Base-by-base conservation (phyloP, 2,888 invertebrate species). In the Panopea generosa region DNA sequence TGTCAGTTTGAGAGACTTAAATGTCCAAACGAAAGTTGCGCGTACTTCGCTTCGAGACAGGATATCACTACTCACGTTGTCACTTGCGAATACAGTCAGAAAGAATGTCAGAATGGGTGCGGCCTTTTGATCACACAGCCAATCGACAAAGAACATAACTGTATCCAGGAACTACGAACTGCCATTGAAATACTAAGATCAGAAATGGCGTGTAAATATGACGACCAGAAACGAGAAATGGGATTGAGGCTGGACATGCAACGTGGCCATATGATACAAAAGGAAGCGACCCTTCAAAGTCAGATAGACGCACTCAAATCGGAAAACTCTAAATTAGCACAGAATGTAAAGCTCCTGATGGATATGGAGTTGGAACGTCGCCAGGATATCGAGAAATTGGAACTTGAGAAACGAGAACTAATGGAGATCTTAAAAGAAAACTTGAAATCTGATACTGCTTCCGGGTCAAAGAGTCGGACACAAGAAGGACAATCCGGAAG, bases 171-270 rank as follows among this genome's bases (percentile, higher is more conserved):
- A 65, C 83, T 90, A 6, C 75, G 85, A 27, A 85, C 86, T 0
- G 53, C 83, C 6, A 74, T 89, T 14, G 89, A 90, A 47, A 66
- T 87, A 24, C 72, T 89, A 56, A 71, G 90, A 47, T 84, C 86
- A 14, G 90, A 90, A 67, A 86, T 90, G 74, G 70, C 78, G 4
- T 85, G 86, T 40, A 87, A 86, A 66, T 77, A 86, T 55, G 87
- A 87, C 24, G 90, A 89, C n/a, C 86, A 85, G 73, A 84, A 81
- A 47, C 70, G 79, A 26, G 90, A 90, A 60, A 85, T 87, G 84
- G 88, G 88, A 57, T 67, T 88, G 16, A 55, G 89, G n/a, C 77
- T 90, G 16, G 89, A 89, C 72, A 86, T 87, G 78, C 90, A 90
- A 71, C 60, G 89, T 57, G 84, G 86, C 75, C 87, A 90, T 69